Evolutionary conservation across 1,140 invertebrate genomes (phyloP).

Genomic region (Alviniconcha marisindica): DNA sequence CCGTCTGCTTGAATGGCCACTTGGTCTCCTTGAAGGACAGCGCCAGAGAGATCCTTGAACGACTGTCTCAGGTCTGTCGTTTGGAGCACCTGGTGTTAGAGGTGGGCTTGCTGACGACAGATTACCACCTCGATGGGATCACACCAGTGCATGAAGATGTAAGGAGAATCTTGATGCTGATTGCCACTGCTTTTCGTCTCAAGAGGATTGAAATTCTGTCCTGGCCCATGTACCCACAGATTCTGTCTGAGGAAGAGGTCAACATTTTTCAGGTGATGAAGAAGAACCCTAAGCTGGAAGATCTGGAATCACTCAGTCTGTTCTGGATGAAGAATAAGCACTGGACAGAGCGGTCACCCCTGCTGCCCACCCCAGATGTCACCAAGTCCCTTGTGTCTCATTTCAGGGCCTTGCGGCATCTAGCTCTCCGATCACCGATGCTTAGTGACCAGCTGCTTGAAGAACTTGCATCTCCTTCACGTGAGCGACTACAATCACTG

Average conservation of each 20-base stretch:
- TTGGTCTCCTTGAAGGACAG: slow-evolving; percentile 43
- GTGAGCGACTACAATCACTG: slow-evolving; percentile 40
- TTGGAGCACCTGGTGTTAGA: slow-evolving; percentile 53
- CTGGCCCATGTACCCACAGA: slow-evolving; percentile 57
- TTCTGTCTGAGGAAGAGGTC: slow-evolving; percentile 31
- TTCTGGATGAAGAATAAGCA: slow-evolving; percentile 52
- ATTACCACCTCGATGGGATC: slow-evolving; percentile 42
- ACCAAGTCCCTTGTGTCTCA: slow-evolving; percentile 38
- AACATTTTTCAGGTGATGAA: slow-evolving; percentile 54
- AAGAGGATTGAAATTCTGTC: slow-evolving; percentile 50
- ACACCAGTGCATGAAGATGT: slow-evolving; percentile 45
- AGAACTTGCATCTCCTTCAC: slow-evolving; percentile 38
- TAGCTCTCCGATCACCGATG: slow-evolving; percentile 56
- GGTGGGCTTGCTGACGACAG: slow-evolving; percentile 49
- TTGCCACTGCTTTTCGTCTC: slow-evolving; percentile 50
- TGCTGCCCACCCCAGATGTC: slow-evolving; percentile 37
- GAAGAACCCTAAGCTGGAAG: slow-evolving; percentile 46
- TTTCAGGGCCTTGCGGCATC: slow-evolving; percentile 48
- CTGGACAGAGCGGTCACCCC: slow-evolving; percentile 52
- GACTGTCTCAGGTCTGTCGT: slow-evolving; percentile 47
- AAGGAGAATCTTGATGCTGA: slow-evolving; percentile 41
- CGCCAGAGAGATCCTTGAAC: slow-evolving; percentile 34
- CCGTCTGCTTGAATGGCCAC: slow-evolving; percentile 49
- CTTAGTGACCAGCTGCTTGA: slow-evolving; percentile 53
- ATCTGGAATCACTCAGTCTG: slow-evolving; percentile 51